A percentile compares a stretch with the other conserved stretches of the same genome.
Evolutionary conservation across 2,797 vertebrate species (phyloP).

Genomic region (Spinus olivaceus): DNA sequence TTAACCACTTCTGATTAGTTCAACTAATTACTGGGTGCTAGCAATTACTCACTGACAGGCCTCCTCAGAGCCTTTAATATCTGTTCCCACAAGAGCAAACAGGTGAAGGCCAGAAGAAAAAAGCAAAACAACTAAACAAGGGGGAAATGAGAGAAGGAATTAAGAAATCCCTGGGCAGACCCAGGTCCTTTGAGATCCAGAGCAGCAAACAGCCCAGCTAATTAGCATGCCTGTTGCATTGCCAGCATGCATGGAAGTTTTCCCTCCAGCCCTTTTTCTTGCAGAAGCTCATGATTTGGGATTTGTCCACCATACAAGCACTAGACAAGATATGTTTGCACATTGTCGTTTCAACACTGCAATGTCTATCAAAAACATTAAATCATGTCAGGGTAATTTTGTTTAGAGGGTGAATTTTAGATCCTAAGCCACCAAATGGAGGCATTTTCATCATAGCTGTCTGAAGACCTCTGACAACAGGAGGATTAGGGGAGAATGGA

Average conservation of each 20-base stretch:
- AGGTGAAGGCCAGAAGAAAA: constrained; percentile 57
- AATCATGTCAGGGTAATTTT: neutral
- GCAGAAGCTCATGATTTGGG: constrained; percentile 4
- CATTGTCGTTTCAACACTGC: neutral
- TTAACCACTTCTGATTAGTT: constrained; percentile 57
- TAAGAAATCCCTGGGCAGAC: constrained; percentile 49
- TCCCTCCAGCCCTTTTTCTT: constrained; percentile 15
- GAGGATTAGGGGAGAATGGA: neutral
- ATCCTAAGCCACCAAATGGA: neutral
- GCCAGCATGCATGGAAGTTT: neutral
- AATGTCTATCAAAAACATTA: neutral
- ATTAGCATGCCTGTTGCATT: constrained; percentile 38
- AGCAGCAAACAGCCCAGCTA: constrained; percentile 33
- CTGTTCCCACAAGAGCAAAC: constrained; percentile 49
- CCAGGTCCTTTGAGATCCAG: constrained; percentile 17
- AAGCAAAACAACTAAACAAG: constrained; percentile 47
- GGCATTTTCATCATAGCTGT: neutral
- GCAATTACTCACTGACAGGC: constrained; percentile 47
- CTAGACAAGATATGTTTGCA: neutral
- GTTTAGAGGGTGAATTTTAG: neutral
- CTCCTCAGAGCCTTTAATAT: constrained; percentile 33
- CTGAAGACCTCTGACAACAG: neutral
- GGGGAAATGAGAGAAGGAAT: constrained; percentile 47
- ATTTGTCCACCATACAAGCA: neutral
- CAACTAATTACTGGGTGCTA: constrained; percentile 54